Evolutionary conservation across 2,797 vertebrate species (phyloP), one percentile per base, ranked within the genome.

Genomic region (Phyllotis vaccarum): DNA sequence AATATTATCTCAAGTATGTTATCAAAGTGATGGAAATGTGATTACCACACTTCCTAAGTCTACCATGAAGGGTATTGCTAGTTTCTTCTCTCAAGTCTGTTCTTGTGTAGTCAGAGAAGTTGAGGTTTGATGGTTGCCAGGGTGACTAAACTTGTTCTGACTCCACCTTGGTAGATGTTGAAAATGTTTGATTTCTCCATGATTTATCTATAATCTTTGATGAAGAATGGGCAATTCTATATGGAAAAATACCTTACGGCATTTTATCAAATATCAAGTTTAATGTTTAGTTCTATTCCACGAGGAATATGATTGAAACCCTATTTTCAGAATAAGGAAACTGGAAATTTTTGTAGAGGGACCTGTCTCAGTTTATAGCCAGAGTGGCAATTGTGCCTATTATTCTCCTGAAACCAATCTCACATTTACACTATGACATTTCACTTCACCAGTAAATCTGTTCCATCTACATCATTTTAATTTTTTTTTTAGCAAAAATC

Each of bases 401-500:
- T 85, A 86, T 93, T 90, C 43, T 89, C 34, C 29, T 80, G 70
- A 94, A 95, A 91, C 76, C 70, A 79, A 40, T 97, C 93, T 92
- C 79, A 70, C 81, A 89, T 93, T 97, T 89, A 86, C 2, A 92
- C 78, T 66, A 34, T 6, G 14, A 75, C 58, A 62, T 86, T 89
- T 96, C 96, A 94, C 87, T 94, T 95, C 72, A 86, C 88, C 58
- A 91, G 66, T 72, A 90, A 90, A 97, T 96, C 86, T 93, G 52
- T 93, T 94, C 31, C 94, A 81, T 90, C 68, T 86, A 64, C 94
- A 81, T 91, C 80, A 96, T 72, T 93, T 95, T 93, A 95, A 87
- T 90, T 96, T 95, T 96, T 90, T 96, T 95, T 96, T 96, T 80
- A 96, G 82, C 88, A 87, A 85, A 97, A 96, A 97, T 96, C 90